Evolutionary conservation across 2,113 vertebrate species (phyloP).

Genomic region (Naja naja): DNA sequence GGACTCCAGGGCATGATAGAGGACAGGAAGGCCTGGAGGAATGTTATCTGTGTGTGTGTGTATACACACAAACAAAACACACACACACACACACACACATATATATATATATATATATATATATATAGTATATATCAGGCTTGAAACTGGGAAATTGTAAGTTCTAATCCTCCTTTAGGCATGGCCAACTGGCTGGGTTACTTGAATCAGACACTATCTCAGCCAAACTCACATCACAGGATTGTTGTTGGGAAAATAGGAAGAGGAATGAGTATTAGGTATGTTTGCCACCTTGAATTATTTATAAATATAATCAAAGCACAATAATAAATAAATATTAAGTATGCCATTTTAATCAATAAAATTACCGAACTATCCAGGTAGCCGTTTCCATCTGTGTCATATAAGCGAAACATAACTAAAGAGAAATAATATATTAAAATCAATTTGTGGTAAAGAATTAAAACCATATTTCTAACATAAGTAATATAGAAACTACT

Average conservation of each 20-base stretch:
- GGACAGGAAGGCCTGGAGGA: too few species aligned
- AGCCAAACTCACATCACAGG: neutral
- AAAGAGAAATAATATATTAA: constrained; percentile 42
- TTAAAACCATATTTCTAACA: neutral
- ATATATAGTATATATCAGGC: neutral
- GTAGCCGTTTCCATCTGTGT: constrained; percentile 82
- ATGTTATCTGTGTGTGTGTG: too few species aligned
- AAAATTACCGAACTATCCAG: constrained; percentile 80
- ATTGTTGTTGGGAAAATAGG: neutral
- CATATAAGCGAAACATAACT: constrained; percentile 87
- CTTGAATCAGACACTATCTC: neutral
- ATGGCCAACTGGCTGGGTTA: neutral
- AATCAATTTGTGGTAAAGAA: constrained; percentile 26
- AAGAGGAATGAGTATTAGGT: neutral
- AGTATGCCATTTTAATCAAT: constrained; percentile 5
- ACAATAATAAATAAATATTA: neutral
- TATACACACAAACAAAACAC: too few species aligned
- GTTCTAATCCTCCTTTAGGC: neutral
- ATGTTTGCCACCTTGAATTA: neutral
- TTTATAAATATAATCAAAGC: neutral
- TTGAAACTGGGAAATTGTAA: neutral
- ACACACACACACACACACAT: too few species aligned
- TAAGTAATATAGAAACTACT: neutral
- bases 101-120: too few species aligned
- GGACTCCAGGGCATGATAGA: too few species aligned